Conservation (phyloP, 53 echinoderm and acorn worm genomes). For the Patiria pectinifera region DNA sequence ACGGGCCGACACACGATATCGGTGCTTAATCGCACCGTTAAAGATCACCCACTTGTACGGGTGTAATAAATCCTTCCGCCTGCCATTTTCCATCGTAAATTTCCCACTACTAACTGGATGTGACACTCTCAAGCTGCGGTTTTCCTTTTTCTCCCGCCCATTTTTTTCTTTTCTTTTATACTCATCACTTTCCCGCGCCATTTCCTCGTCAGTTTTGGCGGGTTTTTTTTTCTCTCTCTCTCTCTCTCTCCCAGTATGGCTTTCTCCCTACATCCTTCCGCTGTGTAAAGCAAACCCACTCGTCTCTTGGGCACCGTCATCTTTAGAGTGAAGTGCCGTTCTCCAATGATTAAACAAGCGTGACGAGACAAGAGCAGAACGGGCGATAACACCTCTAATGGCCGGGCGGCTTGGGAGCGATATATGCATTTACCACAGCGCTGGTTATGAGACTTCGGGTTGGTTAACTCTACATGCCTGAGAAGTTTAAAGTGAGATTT, state of each 20-base stretch:
- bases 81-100: conserved; percentile 46
- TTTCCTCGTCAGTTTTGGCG: conserved; percentile 18
- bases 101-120: conserved; percentile 50
- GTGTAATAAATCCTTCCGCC: conserved; percentile 21
- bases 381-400: conserved; percentile 49
- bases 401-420: conserved; percentile 14
- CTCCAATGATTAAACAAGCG: conserved; percentile 58
- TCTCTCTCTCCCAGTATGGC: neutral
- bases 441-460: neutral
- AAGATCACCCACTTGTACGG: conserved; percentile 44
- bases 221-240: neutral
- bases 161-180: neutral
- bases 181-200: neutral
- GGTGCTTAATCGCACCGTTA: conserved; percentile 28
- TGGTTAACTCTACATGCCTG: neutral
- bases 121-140: conserved; percentile 52
- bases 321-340: conserved; percentile 63
- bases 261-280: neutral
- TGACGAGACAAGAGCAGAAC: conserved; percentile 42
- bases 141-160: neutral
- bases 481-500: neutral
- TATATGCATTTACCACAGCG: neutral
- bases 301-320: conserved; percentile 52
- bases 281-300: neutral
- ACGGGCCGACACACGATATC: conserved; percentile 19